Conservation (phyloP, 2,113 vertebrate genomes). For the Eira barbara region DNA sequence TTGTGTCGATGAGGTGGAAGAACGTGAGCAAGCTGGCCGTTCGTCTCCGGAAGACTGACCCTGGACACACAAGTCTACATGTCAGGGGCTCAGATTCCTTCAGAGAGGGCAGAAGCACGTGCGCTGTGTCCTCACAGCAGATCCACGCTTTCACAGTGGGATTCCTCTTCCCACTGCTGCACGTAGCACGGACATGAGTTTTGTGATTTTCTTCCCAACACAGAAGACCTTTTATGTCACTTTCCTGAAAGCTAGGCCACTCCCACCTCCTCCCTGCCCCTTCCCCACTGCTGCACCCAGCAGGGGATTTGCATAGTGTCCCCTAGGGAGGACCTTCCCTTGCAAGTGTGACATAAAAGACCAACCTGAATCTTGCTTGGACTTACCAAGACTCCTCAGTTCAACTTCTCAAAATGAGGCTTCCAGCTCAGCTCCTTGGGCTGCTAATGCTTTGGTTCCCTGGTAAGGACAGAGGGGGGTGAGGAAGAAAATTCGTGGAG, state of each 20-base stretch:
- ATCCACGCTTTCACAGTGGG: background rate
- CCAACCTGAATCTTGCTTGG: background rate
- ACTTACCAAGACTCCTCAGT: background rate
- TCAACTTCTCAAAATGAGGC: background rate
- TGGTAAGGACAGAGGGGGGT: background rate
- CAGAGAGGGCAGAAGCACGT: background rate
- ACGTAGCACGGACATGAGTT: background rate
- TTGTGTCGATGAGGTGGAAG: background rate
- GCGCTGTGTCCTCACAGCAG: no score
- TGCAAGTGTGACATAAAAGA: background rate
- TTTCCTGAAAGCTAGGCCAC: background rate
- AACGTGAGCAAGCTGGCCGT: background rate
- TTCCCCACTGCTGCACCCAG: background rate
- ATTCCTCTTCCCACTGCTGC: background rate
- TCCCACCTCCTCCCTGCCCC: fast-evolving
- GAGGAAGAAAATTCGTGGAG: no score
- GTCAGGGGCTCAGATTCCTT: background rate
- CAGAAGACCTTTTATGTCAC: background rate
- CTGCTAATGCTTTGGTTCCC: background rate
- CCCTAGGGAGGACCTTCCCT: no score
- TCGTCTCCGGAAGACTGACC: background rate
- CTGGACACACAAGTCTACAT: background rate
- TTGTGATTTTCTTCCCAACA: background rate
- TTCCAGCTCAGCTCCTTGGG: background rate
- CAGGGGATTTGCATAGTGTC: no score